These are phyloP conservation scores for Ochropacha duplaris DNA, from an alignment of 2,888 invertebrate genomes.

Conservation along the genomic window DNA sequence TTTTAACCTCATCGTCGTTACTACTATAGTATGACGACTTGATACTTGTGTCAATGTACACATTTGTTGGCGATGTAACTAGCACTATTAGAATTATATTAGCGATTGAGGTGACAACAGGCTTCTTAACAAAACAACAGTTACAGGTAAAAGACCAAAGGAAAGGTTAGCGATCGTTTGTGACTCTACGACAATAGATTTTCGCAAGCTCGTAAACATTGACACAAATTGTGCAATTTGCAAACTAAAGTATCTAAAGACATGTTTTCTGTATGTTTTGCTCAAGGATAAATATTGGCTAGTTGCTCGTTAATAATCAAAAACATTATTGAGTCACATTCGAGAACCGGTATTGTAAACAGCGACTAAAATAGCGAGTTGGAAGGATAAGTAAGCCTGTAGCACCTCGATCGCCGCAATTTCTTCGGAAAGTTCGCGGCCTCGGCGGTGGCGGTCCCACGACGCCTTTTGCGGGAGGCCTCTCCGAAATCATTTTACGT, in stretches of 20 bases:
- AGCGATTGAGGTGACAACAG: conserved; percentile 44
- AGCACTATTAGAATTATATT: conserved; percentile 67
- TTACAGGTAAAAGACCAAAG: neutral
- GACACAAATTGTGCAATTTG: conserved; percentile 2
- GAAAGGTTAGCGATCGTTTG: neutral
- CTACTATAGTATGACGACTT: conserved; percentile 72
- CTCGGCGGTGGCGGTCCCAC: conserved; percentile 67
- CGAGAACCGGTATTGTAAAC: conserved; percentile 13
- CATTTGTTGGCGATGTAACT: conserved; percentile 81
- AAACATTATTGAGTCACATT: conserved; percentile 14
- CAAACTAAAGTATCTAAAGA: neutral
- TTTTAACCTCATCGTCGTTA: conserved; percentile 64
- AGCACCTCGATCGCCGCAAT: conserved; percentile 84
- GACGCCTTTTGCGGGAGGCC: conserved; percentile 69
- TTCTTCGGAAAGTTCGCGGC: conserved; percentile 79
- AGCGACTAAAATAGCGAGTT: conserved; percentile 9
- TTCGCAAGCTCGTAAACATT: conserved; percentile 2
- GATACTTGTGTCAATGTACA: conserved; percentile 75
- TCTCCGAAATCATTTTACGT: conserved; percentile 78
- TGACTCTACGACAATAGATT: conserved; percentile 4
- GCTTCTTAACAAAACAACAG: conserved; percentile 10
- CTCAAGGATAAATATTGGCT: conserved; percentile 6
- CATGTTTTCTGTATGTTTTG: neutral
- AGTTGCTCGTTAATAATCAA: neutral
- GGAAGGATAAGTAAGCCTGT: conserved; percentile 33